phyloP scores from a whole-genome alignment of 2,888 invertebrate species.

The Chloroclystis v-ata region DNA sequence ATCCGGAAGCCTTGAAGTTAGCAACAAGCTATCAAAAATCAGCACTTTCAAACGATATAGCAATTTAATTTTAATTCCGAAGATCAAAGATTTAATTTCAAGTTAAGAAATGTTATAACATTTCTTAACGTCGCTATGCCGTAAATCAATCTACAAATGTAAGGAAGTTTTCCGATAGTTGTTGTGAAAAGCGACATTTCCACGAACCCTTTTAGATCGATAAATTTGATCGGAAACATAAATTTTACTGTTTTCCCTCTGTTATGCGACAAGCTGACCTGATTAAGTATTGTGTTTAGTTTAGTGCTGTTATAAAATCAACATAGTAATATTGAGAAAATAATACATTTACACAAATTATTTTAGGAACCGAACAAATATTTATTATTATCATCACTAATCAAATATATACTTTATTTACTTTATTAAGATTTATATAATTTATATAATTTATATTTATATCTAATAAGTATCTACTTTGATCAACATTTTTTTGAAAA shows the following conservation, averaged over 20 bases:
- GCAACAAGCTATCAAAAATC: constrained; percentile 9
- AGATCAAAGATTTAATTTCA: constrained; percentile 24
- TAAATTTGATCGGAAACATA: constrained; percentile 24
- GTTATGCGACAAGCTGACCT: constrained; percentile 8
- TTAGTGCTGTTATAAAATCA: not conserved
- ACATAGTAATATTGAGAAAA: no score
- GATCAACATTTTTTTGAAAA: no score
- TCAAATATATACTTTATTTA: no score
- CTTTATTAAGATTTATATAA: no score
- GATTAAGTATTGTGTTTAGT: constrained; percentile 12
- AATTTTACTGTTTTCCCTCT: constrained; percentile 16
- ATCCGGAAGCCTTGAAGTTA: constrained; percentile 9
- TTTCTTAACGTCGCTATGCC: constrained; percentile 17
- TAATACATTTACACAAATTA: no score
- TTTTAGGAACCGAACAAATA: no score
- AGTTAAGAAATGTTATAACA: constrained; percentile 1
- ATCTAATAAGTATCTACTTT: no score
- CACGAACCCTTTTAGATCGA: constrained; percentile 28
- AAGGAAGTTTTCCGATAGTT: constrained; percentile 22
- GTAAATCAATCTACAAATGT: constrained; percentile 25
- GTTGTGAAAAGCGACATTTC: constrained; percentile 21
- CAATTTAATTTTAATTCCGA: constrained; percentile 14
- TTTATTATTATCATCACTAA: no score
- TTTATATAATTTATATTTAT: no score
- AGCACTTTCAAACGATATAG: constrained; percentile 9